Percentiles rank a stretch among this genome's conserved stretches.
Evolutionary conservation across 2,888 invertebrate genomes (phyloP).

Genomic region (Corythucha ciliata): DNA sequence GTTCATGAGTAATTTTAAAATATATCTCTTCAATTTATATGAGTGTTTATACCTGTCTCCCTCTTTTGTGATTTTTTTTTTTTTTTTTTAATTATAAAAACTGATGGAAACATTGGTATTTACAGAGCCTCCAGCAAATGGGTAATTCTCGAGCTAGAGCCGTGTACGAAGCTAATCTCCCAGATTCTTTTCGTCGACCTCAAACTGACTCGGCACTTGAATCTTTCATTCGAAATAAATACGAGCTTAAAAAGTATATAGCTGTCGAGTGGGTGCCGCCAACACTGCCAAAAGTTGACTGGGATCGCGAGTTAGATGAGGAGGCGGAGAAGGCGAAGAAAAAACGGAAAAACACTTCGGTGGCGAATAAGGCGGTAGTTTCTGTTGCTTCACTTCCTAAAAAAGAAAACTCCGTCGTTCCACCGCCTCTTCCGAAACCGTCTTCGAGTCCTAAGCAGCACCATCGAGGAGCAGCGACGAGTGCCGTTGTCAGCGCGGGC

Average conservation of each 20-base stretch:
- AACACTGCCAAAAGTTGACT: constrained; percentile 62
- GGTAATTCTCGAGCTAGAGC: constrained; percentile 94
- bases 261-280: constrained; percentile 96
- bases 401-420: too few relatives aligned
- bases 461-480: constrained; percentile 39
- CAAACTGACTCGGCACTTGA: constrained; percentile 90
- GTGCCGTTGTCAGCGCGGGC: constrained; percentile 5
- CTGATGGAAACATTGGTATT: constrained; percentile 37
- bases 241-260: constrained; percentile 97
- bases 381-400: constrained; percentile 50
- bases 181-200: constrained; percentile 90
- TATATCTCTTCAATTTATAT: neutral
- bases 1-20: neutral
- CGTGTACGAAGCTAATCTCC: constrained; percentile 93
- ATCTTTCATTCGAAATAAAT: constrained; percentile 93
- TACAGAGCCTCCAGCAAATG: constrained; percentile 82
- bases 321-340: constrained; percentile 72
- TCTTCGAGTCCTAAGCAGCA: constrained; percentile 46
- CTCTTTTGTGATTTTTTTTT: neutral
- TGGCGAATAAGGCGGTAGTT: constrained; percentile 27
- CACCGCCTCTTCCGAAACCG: constrained; percentile 53
- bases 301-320: constrained; percentile 82
- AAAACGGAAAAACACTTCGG: constrained; percentile 47
- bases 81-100: constrained; percentile 3
- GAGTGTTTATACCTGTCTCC: neutral